Evolutionary conservation across 2,113 vertebrate species (phyloP).

Genomic region (Phaethornis superciliosus): DNA sequence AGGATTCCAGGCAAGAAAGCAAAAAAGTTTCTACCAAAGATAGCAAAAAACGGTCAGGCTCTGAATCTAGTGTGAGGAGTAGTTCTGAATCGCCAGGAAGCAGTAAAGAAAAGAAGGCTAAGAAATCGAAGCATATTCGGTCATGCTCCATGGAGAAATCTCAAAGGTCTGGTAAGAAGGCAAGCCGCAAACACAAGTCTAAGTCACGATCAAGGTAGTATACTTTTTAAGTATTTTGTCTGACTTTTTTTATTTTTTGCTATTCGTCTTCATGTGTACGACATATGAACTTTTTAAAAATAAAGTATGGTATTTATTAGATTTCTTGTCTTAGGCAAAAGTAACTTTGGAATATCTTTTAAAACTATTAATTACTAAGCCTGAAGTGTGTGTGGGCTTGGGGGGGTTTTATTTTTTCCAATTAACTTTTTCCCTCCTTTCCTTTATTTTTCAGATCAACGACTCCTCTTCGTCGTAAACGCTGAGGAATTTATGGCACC

Average conservation of each 20-base stretch:
- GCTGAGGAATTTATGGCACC: constrained; percentile 87
- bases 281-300: constrained; percentile 73
- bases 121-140: constrained; percentile 98
- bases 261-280: constrained; percentile 79
- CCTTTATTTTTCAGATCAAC: constrained; percentile 89
- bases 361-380: constrained; percentile 69
- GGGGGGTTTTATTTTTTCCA: constrained; percentile 39
- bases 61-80: constrained; percentile 91
- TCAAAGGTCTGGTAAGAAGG: constrained; percentile 99
- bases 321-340: constrained; percentile 68
- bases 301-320: constrained; percentile 75
- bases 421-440: constrained; percentile 64
- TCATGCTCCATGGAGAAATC: constrained; percentile 97
- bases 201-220: constrained; percentile 99
- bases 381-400: constrained; percentile 77
- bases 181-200: constrained; percentile 99
- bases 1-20: constrained; percentile 87
- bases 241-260: constrained; percentile 70
- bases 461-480: constrained; percentile 91
- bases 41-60: constrained; percentile 90
- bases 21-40: constrained; percentile 89
- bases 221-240: constrained; percentile 89
- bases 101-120: constrained; percentile 98
- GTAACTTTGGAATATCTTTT: constrained; percentile 69
- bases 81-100: constrained; percentile 91